A percentile compares a stretch with the other conserved stretches of the same genome.
Conservation (phyloP, 2,797 vertebrate genomes). For the Eremophila alpestris region DNA sequence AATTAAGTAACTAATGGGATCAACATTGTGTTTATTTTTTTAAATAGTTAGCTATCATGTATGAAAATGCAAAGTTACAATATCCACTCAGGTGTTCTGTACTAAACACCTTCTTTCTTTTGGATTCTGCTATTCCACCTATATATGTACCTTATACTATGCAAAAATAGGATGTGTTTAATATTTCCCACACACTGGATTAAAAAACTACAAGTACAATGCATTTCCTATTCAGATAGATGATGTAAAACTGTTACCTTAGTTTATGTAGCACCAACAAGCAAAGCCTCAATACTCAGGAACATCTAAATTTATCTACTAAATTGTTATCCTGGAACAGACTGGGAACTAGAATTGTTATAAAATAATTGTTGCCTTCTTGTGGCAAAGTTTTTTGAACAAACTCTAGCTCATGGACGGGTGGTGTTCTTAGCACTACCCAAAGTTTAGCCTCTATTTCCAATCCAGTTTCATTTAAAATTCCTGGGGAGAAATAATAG, state of each 20-base stretch:
- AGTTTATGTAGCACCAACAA: background rate
- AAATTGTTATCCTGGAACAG: background rate
- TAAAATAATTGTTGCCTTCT: background rate
- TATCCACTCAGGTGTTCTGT: background rate
- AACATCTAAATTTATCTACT: background rate
- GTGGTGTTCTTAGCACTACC: background rate
- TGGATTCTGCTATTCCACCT: background rate
- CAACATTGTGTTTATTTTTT: background rate
- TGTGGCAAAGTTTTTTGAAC: background rate
- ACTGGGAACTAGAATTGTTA: background rate
- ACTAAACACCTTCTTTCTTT: background rate
- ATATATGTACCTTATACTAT: background rate
- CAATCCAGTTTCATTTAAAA: background rate
- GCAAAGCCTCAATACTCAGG: background rate
- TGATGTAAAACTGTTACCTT: background rate
- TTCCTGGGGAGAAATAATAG: background rate
- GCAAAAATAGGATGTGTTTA: background rate
- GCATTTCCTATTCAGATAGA: background rate
- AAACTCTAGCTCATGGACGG: background rate
- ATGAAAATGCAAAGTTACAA: background rate
- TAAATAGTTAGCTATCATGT: background rate
- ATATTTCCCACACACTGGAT: background rate
- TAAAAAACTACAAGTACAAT: background rate
- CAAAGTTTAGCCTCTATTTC: background rate
- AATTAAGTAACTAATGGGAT: background rate